Conservation (phyloP, 1,140 invertebrate species). For the Caerostris extrusa region DNA sequence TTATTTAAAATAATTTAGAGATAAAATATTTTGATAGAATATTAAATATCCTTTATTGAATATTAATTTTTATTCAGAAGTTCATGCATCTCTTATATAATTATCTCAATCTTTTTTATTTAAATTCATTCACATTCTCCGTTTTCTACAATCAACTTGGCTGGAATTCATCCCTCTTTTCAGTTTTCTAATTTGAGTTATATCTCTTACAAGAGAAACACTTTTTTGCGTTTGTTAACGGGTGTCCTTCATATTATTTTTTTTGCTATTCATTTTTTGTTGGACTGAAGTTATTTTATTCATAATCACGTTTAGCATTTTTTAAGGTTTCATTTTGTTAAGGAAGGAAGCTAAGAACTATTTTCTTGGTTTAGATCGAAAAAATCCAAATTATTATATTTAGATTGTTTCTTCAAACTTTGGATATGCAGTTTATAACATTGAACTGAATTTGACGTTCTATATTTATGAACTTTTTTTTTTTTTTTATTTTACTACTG, state of each 20-base stretch:
- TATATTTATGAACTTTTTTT: too few relatives aligned
- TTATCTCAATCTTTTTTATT: background rate
- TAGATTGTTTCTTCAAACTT: too few relatives aligned
- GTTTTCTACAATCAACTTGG: background rate
- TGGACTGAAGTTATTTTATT: background rate
- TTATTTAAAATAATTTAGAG: too few relatives aligned
- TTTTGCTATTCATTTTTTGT: background rate
- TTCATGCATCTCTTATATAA: slow-evolving; percentile 4
- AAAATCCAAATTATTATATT: too few relatives aligned
- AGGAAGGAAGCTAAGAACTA: too few relatives aligned
- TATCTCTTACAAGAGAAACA: background rate
- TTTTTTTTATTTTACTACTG: too few relatives aligned
- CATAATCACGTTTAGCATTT: background rate
- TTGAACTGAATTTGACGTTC: too few relatives aligned
- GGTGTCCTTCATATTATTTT: background rate
- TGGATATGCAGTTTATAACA: too few relatives aligned
- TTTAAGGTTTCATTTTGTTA: too few relatives aligned
- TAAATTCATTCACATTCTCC: background rate
- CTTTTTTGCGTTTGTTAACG: background rate
- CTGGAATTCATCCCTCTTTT: background rate
- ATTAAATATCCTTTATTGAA: too few relatives aligned
- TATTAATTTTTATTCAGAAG: background rate
- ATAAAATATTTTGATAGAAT: too few relatives aligned
- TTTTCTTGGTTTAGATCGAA: too few relatives aligned
- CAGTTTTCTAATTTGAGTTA: background rate